phyloP scores from a whole-genome alignment of 2,797 vertebrate species.

The Morus bassanus region DNA sequence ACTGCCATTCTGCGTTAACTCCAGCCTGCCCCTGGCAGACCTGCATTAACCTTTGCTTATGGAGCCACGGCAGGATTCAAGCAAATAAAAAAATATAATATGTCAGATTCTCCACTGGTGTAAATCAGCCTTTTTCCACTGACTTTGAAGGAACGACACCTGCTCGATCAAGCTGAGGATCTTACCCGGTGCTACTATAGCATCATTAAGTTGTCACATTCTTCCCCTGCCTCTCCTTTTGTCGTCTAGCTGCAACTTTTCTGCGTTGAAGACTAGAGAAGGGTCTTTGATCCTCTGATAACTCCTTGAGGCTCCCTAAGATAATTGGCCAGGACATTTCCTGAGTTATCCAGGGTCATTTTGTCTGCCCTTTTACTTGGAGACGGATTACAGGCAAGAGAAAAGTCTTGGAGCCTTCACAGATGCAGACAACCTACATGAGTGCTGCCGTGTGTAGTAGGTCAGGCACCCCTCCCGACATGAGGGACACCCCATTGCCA shows the following conservation, averaged over 20 bases:
- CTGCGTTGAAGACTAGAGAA: slow-evolving; percentile 46
- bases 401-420: slow-evolving; percentile 51
- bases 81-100: slow-evolving; percentile 58
- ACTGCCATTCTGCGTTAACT: slow-evolving; percentile 63
- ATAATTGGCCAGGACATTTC: slow-evolving; percentile 56
- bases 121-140: slow-evolving; percentile 11
- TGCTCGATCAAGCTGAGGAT: slow-evolving; percentile 16
- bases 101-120: slow-evolving; percentile 34
- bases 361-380: slow-evolving; percentile 54
- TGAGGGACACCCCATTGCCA: slow-evolving; percentile 30
- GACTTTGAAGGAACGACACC: slow-evolving; percentile 44
- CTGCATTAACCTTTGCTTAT: slow-evolving; percentile 69
- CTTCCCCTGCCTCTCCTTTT: slow-evolving; percentile 49
- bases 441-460: neutral
- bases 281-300: slow-evolving; percentile 52
- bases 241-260: slow-evolving; percentile 45
- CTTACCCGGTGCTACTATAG: neutral
- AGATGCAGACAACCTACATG: slow-evolving; percentile 5
- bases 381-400: slow-evolving; percentile 44
- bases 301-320: slow-evolving; percentile 60
- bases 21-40: slow-evolving; percentile 58
- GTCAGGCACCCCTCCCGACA: slow-evolving; percentile 25
- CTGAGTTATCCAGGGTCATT: slow-evolving; percentile 54
- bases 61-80: slow-evolving; percentile 56
- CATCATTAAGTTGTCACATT: slow-evolving; percentile 51